Evolutionary conservation across 2,797 vertebrate species (phyloP), one percentile per base, ranked within the genome.

Genomic region (Leptodactylus fallax): DNA sequence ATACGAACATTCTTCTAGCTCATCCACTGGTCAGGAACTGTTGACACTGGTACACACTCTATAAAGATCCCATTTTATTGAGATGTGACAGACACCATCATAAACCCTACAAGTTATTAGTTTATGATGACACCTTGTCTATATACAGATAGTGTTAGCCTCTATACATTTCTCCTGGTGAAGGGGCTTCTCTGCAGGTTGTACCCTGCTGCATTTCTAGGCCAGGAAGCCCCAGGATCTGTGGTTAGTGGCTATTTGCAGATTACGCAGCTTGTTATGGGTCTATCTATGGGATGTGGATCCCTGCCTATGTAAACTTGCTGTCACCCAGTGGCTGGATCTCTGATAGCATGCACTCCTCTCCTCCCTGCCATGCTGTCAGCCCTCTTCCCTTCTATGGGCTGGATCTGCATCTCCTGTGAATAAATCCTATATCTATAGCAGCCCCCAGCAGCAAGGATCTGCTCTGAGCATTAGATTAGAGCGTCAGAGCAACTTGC

Each of bases 341-440:
- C 36, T 61, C 49, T 53, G 81, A 7, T 14, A 47, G 53, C 81
- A 82, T 83, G 69, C 13, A n/a, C 83, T 51, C 27, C 16, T 53
- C 36, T 17, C 16, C 51, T 16, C 53, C n/a, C 83, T 63, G 69
- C 74, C 23, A 49, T 69, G 74, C 36, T 45, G 84, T 23, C 45
- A 23, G 47, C 47, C 25, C 81, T 0, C 71, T 74, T 11, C 49
- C 49, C 77, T 76, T 74, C 63, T 79, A 60, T 79, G 74, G 87
- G 51, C 25, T 45, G 58, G 69, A 67, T 61, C 23, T 71, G 36
- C 45, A 36, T 12, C 67, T 17, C 27, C 45, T 77, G 4, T 8
- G 51, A 7, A 23, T 78, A 78, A 3, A 36, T 1, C 36, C 36
- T 36, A 36, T 7, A 14, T 86, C 25, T 27, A 65, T 17, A 58